These are phyloP conservation scores for Xylota sylvarum DNA, from an alignment of 2,888 invertebrate species.

Conservation along the genomic window DNA sequence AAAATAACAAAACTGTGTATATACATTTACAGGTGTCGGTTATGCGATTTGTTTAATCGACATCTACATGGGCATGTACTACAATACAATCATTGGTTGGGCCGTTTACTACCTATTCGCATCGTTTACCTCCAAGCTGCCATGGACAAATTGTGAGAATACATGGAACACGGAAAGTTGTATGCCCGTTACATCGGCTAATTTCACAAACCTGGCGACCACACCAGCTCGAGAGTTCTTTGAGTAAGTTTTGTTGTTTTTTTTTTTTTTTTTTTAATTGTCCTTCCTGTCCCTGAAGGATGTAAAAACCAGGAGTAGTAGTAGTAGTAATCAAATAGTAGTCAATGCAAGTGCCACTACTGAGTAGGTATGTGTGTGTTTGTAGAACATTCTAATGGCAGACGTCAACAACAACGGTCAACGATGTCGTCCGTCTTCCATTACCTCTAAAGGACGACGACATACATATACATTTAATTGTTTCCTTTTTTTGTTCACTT, in stretches of 20 bases:
- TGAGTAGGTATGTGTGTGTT: conserved; percentile 15
- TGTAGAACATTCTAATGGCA: conserved; percentile 39
- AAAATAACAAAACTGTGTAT: neutral
- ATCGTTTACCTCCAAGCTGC: conserved; percentile 92
- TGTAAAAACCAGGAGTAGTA: neutral
- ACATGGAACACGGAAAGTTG: conserved; percentile 94
- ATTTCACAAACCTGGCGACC: conserved; percentile 86
- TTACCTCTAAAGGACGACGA: conserved; percentile 27
- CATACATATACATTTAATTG: conserved; percentile 52
- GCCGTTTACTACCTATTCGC: conserved; percentile 95
- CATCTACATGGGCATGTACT: conserved; percentile 98
- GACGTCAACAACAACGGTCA: conserved; percentile 45
- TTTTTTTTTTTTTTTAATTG: conserved; percentile 44
- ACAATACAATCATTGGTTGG: conserved; percentile 99
- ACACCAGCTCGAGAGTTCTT: conserved; percentile 95
- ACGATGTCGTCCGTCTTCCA: conserved; percentile 45
- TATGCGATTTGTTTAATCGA: conserved; percentile 98
- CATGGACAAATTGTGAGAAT: conserved; percentile 95
- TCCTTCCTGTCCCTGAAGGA: conserved; percentile 20
- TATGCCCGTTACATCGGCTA: conserved; percentile 87
- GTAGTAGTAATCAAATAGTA: conserved; percentile 16
- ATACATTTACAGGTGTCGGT: conserved; percentile 90
- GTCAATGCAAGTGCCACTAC: conserved; percentile 15
- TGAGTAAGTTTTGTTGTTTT: conserved; percentile 88
- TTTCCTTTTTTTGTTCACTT: conserved; percentile 38